phyloP scores from a whole-genome alignment of 1,140 invertebrate species.

The Macrostomum lignano region DNA sequence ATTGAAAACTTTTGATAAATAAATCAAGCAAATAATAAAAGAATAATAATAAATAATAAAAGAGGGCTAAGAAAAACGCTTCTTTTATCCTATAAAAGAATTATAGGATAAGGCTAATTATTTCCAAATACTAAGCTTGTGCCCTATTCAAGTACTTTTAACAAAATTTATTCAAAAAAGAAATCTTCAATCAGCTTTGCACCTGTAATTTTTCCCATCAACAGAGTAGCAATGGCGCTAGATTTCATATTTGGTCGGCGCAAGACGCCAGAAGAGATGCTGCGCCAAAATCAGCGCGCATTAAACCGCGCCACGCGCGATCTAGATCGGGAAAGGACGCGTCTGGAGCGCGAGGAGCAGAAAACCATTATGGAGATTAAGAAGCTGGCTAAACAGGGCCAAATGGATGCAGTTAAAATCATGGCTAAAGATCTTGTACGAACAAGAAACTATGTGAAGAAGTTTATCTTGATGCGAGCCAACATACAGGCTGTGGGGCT shows the following conservation, averaged over 20 bases:
- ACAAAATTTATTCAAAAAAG: too few relatives aligned
- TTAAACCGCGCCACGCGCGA: constrained; percentile 95
- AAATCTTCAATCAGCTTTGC: too few relatives aligned
- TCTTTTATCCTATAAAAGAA: too few relatives aligned
- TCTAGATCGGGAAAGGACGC: constrained; percentile 61
- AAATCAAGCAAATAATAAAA: too few relatives aligned
- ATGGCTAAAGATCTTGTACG: constrained; percentile 94
- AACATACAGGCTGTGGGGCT: constrained; percentile 46
- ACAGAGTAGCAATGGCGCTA: too few relatives aligned
- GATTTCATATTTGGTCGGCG: constrained; percentile 53
- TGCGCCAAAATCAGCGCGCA: constrained; percentile 83
- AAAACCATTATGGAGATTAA: constrained; percentile 94
- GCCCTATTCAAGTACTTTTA: too few relatives aligned
- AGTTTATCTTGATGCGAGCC: constrained; percentile 96
- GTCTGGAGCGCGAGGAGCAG: constrained; percentile 95
- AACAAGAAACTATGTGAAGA: constrained; percentile 75
- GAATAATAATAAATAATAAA: too few relatives aligned
- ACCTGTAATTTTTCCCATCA: too few relatives aligned
- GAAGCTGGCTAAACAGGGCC: constrained; percentile 89
- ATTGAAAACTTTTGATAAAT: too few relatives aligned
- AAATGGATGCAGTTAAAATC: constrained; percentile 99
- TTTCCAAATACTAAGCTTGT: too few relatives aligned
- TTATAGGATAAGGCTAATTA: too few relatives aligned
- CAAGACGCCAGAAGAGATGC: constrained; percentile 84
- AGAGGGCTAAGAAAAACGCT: too few relatives aligned